These are phyloP conservation scores for Odobenus rosmarus DNA, from an alignment of 2,113 vertebrate species.

Conservation along the genomic window DNA sequence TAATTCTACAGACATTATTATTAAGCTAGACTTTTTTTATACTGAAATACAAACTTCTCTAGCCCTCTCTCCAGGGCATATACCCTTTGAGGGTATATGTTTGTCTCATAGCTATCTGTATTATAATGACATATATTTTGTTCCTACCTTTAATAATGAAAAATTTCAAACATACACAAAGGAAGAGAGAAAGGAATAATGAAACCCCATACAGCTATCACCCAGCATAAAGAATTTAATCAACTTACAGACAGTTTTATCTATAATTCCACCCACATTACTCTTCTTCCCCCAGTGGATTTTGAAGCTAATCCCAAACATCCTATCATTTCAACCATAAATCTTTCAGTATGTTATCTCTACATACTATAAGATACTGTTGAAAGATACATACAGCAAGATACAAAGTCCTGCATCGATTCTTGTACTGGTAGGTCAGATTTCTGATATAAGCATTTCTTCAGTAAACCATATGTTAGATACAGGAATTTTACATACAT, in stretches of 20 bases:
- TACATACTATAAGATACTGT: neutral
- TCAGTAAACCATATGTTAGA: neutral
- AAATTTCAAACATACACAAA: constrained; percentile 32
- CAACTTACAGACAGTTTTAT: neutral
- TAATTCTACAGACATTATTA: neutral
- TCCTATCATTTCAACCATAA: neutral
- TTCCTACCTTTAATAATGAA: neutral
- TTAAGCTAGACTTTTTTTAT: constrained; percentile 10
- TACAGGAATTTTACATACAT: neutral
- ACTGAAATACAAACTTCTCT: neutral
- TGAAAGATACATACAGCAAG: neutral
- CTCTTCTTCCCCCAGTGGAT: neutral
- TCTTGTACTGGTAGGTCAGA: neutral
- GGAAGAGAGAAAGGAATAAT: neutral
- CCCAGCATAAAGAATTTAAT: neutral
- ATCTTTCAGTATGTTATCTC: neutral
- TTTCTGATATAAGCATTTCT: neutral
- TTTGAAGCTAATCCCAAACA: neutral
- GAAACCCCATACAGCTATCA: neutral
- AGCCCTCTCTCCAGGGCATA: neutral
- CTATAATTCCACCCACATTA: neutral
- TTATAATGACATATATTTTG: neutral
- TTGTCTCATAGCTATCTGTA: neutral
- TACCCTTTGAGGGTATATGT: neutral
- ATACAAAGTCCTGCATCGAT: neutral